Base-by-base conservation (phyloP, 2,797 vertebrate genomes). In the Mormyrus proboscirostris region DNA sequence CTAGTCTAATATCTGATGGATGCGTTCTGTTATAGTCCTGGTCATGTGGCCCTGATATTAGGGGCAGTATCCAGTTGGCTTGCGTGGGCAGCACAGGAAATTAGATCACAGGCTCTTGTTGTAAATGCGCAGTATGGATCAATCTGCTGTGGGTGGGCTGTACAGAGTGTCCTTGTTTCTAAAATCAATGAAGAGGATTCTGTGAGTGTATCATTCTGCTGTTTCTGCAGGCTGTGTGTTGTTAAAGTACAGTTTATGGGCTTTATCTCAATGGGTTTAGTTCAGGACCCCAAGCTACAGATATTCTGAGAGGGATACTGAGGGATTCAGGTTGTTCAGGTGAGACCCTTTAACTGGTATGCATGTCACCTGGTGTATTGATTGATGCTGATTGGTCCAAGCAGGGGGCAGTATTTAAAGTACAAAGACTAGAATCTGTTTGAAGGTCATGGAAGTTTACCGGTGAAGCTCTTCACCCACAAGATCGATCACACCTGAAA, bases 391-490 rank as follows among this genome's bases (percentile, higher is more conserved):
- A 44, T 44, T 33, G 51, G 51, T 8, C 10, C 5, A 57, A 82
- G 7, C 22, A n/a, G 2, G n/a, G 59, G 57, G 87, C 16, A 41
- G 2, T 53, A 59, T 29, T 59, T 4, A 12, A 33, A 38, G 4
- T 14, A 49, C 19, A 16, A 62, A 55, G 5, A 10, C 5, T 50
- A 55, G 53, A 59, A 19, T 44, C 50, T n/a, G 16, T 49, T 50
- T 93, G 93, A 93, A 94, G 94, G 93, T 94, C 91, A 93, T 90
- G 91, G 76, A 12, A 92, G 88, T 53, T 55, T 62, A 73, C 19
- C 9, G 55, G 57, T 50, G 82, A 89, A 85, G 47, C 90, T 89
- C 89, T 25, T 69, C 62, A 89, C 76, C 84, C 29, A 92, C 69
- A 49, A 91, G 82, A 44, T 94, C 89, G 89, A 84, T 89, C 91